phyloP scores from a whole-genome alignment of 2,888 invertebrate genomes.

The Glaucopsyche alexis region DNA sequence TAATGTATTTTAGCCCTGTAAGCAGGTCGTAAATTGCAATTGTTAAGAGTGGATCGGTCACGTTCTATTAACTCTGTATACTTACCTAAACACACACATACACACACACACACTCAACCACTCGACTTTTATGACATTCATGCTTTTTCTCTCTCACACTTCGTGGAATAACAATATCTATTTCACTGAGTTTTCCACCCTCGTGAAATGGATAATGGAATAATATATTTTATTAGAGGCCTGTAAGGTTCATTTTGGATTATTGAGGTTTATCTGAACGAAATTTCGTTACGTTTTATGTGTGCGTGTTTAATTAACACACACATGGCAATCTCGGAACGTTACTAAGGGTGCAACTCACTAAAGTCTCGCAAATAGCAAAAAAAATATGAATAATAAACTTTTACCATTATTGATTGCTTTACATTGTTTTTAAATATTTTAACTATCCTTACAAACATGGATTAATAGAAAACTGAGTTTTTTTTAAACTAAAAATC shows the following conservation, averaged over 20 bases:
- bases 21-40: conserved; percentile 8
- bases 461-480: too few species aligned
- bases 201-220: neutral
- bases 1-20: neutral
- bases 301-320: conserved; percentile 65
- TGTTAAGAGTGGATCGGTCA: neutral
- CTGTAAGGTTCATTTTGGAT: conserved; percentile 5
- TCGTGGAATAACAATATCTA: neutral
- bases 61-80: conserved; percentile 14
- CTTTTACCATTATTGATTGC: neutral
- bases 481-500: too few species aligned
- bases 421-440: neutral
- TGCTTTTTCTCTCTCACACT: neutral
- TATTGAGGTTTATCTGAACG: neutral
- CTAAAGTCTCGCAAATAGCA: conserved; percentile 6
- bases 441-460: neutral
- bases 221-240: neutral
- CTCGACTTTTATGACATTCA: conserved; percentile 16
- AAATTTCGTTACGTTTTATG: conserved; percentile 40
- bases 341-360: conserved; percentile 34
- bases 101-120: too few species aligned
- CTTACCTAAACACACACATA: conserved; percentile 12
- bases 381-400: neutral
- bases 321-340: conserved; percentile 37
- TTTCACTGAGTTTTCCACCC: conserved; percentile 18